These are phyloP conservation scores for Tokudaia tokunoshimensis DNA, from an alignment of 2,797 vertebrate species.

Conservation along the genomic window DNA sequence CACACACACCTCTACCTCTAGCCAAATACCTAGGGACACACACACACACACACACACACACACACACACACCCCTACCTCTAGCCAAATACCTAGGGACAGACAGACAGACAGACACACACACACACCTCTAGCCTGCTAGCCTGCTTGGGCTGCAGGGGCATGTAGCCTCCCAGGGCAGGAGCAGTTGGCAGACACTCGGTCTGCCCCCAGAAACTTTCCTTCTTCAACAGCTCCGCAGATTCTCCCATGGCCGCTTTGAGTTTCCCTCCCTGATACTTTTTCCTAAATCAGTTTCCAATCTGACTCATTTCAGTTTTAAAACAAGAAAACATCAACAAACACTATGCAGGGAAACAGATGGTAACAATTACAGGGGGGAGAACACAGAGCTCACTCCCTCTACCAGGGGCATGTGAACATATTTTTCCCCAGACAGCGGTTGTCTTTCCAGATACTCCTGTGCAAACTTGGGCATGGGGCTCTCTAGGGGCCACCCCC, in stretches of 20 bases:
- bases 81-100: too few species aligned
- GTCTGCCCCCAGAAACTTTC: not conserved
- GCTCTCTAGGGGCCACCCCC: fast-evolving
- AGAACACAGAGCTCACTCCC: constrained; percentile 86
- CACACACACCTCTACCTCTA: too few species aligned
- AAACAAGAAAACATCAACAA: constrained; percentile 88
- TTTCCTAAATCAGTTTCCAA: constrained; percentile 87
- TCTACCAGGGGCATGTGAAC: constrained; percentile 85
- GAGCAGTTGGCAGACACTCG: not conserved
- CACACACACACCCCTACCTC: too few species aligned
- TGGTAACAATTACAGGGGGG: constrained; percentile 88
- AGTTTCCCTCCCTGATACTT: constrained; percentile 78
- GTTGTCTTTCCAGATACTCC: not conserved
- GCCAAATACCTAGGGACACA: too few species aligned
- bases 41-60: not conserved
- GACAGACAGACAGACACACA: not conserved
- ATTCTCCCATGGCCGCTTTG: constrained; percentile 42
- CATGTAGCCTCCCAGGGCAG: not conserved
- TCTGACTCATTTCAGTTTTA: constrained; percentile 87
- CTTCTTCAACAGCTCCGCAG: not conserved
- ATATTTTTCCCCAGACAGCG: constrained; percentile 77
- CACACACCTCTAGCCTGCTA: not conserved
- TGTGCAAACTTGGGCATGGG: not conserved
- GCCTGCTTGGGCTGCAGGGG: not conserved
- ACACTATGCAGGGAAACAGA: constrained; percentile 85